Percentiles rank a stretch among this genome's conserved stretches.
Evolutionary conservation across 2,888 invertebrate genomes (phyloP).

Genomic region (Ochropacha duplaris): DNA sequence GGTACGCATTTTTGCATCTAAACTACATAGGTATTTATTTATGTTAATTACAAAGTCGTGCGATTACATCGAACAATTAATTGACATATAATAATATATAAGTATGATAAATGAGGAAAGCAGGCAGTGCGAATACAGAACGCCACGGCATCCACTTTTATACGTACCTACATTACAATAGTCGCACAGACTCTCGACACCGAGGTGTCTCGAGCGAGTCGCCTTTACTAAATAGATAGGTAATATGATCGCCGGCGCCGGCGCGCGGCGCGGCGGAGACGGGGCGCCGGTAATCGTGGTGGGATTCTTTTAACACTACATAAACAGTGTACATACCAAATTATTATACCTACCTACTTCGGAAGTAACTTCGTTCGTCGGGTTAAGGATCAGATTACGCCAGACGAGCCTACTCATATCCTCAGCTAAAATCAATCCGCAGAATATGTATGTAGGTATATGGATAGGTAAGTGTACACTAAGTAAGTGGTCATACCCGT

Average conservation of each 20-base stretch:
- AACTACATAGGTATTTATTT: neutral
- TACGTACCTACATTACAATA: conserved; percentile 65
- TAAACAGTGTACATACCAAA: conserved; percentile 51
- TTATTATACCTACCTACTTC: conserved; percentile 39
- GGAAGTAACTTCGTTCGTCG: conserved; percentile 28
- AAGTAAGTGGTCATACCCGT: conserved; percentile 1
- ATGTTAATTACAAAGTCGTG: conserved; percentile 20
- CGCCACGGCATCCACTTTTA: conserved; percentile 80
- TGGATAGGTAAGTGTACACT: neutral
- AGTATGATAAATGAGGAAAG: conserved; percentile 42
- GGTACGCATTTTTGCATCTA: too few relatives aligned
- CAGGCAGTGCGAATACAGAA: conserved; percentile 67
- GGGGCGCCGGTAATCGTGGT: conserved; percentile 53
- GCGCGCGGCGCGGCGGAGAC: conserved; percentile 25
- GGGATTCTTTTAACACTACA: conserved; percentile 60
- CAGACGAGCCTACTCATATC: conserved; percentile 11
- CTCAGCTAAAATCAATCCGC: conserved; percentile 13
- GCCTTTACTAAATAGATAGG: conserved; percentile 53
- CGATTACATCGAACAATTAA: conserved; percentile 54
- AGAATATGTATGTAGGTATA: neutral
- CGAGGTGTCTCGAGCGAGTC: too few relatives aligned
- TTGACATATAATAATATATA: conserved; percentile 67
- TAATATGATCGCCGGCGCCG: conserved; percentile 49
- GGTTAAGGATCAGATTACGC: conserved; percentile 16
- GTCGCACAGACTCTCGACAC: conserved; percentile 65